Evolutionary conservation across 2,888 invertebrate species (phyloP), one percentile per base, ranked within the genome.

Genomic region (Pycnomerus fuliginosus): DNA sequence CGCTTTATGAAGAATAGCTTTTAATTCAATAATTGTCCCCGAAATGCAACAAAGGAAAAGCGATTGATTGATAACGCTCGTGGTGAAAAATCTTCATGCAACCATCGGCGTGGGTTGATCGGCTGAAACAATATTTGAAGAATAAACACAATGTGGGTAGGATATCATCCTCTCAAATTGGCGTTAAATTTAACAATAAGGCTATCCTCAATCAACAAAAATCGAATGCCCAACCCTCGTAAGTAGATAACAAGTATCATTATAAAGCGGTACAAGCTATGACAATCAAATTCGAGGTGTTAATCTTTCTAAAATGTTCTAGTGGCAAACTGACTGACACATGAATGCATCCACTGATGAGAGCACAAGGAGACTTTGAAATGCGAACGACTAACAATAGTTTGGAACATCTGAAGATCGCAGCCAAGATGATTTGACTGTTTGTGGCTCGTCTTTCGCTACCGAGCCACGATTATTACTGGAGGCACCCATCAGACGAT

Each of bases 301-400:
- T 69, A 68, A 68, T 69, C 64, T 65, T 64, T 59, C 60, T 53
- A 62, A 64, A 64, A 67, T 63, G 67, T 64, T 68, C 65, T 65
- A 68, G 67, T 68, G 68, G 67, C 65, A 64, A 59, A 56, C 58
- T 67, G 68, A 68, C 63, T 58, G 68, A 68, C 66, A 60, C 58
- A 50, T 67, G 64, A 69, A 68, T 67, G 53, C 57, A 49, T 50
- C 48, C 37, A 55, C 59, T 66, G 67, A 65, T 64, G 64, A 60
- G 64, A 61, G 58, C 52, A 65, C 58, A 66, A 65, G 62, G 55
- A 57, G 60, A 48, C 59, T 61, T 64, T 64, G 62, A 63, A 62
- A 64, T 56, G 55, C 59, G 25, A 54, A 57, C 59, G 56, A 55
- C 55, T 60, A 64, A 66, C 64, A 65, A 68, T 65, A 58, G 56